phyloP scores from a whole-genome alignment of 2,113 vertebrate genomes.

The Tretioscincus oriximinensis region DNA sequence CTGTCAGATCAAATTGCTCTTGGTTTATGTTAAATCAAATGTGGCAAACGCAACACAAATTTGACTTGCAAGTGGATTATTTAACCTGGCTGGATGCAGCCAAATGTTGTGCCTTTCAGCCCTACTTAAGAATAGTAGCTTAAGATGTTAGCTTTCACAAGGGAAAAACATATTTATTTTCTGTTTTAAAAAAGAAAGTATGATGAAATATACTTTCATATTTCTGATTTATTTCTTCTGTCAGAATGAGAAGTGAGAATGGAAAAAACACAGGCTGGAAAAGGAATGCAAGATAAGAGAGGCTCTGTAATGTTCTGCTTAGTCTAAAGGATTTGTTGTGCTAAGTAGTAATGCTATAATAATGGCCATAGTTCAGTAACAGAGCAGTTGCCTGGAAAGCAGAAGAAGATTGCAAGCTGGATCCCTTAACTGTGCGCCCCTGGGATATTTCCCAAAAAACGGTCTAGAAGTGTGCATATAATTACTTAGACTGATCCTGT shows the following conservation, averaged over 20 bases:
- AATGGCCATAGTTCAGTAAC: neutral
- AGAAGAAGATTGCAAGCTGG: no score
- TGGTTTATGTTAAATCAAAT: neutral
- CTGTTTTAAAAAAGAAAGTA: neutral
- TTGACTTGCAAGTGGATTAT: no score
- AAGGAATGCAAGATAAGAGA: slow-evolving; percentile 14
- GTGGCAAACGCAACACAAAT: neutral
- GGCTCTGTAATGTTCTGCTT: slow-evolving; percentile 7
- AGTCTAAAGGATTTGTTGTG: slow-evolving; percentile 18
- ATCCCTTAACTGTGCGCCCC: no score
- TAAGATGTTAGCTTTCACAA: neutral
- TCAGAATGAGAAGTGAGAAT: neutral
- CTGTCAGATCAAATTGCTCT: no score
- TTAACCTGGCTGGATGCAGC: neutral
- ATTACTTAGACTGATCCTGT: no score
- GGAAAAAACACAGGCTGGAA: neutral
- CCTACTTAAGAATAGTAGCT: neutral
- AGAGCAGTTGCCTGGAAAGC: no score
- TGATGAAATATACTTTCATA: slow-evolving; percentile 7
- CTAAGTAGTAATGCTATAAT: neutral
- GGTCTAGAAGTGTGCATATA: no score
- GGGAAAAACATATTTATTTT: slow-evolving; percentile 3
- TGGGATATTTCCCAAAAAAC: no score
- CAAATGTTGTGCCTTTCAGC: neutral
- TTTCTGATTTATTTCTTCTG: slow-evolving; percentile 15